phyloP scores from a whole-genome alignment of 1,140 invertebrate species.

The Drosophila pruinosa region DNA sequence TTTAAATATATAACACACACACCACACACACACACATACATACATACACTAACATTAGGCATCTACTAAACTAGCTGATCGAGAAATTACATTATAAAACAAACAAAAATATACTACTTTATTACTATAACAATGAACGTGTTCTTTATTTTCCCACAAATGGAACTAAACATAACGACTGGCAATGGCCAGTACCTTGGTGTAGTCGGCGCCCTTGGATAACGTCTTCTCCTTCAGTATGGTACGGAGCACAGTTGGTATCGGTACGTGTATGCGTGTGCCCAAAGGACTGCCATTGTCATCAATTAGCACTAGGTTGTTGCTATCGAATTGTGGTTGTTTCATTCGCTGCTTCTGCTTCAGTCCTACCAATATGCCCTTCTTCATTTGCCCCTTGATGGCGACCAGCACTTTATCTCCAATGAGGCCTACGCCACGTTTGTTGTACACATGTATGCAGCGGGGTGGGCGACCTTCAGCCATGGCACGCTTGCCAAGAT shows the following conservation, averaged over 20 bases:
- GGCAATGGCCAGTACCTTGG: conserved; percentile 96
- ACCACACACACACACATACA: conserved; percentile 1
- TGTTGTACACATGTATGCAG: conserved; percentile 95
- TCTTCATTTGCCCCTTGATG: conserved; percentile 98
- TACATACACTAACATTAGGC: conserved; percentile 55
- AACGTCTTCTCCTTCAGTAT: conserved; percentile 92
- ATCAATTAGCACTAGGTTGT: conserved; percentile 98
- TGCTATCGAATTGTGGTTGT: conserved; percentile 97
- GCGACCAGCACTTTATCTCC: conserved; percentile 97
- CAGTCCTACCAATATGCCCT: conserved; percentile 96
- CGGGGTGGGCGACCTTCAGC: conserved; percentile 95
- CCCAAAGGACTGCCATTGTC: conserved; percentile 96
- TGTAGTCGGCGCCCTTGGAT: conserved; percentile 95
- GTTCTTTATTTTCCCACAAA: neutral
- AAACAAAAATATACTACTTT: conserved; percentile 47
- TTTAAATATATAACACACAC: conserved; percentile 18
- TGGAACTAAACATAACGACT: conserved; percentile 92
- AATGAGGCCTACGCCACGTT: conserved; percentile 85
- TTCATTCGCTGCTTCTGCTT: conserved; percentile 92
- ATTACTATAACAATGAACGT: conserved; percentile 35
- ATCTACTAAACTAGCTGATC: conserved; percentile 53
- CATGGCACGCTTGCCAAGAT: conserved; percentile 96
- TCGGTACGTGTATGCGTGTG: conserved; percentile 96
- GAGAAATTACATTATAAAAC: conserved; percentile 43
- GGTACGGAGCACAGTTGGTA: conserved; percentile 95